These are phyloP conservation scores for Parnassius smintheus DNA, from an alignment of 2,888 invertebrate genomes.

Conservation along the genomic window DNA sequence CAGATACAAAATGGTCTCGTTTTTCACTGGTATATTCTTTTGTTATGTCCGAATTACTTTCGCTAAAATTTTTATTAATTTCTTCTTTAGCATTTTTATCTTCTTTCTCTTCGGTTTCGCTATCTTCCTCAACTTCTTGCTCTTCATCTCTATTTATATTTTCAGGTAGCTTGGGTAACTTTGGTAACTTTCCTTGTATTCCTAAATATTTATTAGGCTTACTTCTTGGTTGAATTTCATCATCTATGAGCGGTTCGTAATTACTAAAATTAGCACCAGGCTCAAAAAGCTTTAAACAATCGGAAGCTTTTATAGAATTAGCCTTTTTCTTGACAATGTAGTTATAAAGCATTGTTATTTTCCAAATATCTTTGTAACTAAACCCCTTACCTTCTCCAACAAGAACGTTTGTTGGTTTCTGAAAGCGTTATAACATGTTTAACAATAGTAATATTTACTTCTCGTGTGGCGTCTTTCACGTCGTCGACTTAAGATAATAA, in stretches of 20 bases:
- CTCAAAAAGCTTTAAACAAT: conserved; percentile 52
- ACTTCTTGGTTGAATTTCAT: conserved; percentile 35
- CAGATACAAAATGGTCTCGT: neutral
- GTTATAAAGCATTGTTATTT: conserved; percentile 59
- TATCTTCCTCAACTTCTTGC: conserved; percentile 22
- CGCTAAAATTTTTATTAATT: conserved; percentile 4
- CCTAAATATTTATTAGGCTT: conserved; percentile 49
- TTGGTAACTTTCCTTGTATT: conserved; percentile 2
- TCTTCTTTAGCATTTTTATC: conserved; percentile 3
- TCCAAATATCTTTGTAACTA: conserved; percentile 46
- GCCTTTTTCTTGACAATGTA: conserved; percentile 41
- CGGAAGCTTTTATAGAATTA: conserved; percentile 32
- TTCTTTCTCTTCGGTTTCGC: conserved; percentile 6
- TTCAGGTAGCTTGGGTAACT: neutral
- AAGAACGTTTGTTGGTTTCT: conserved; percentile 20
- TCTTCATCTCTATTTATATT: conserved; percentile 18
- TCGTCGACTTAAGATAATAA: too few relatives aligned
- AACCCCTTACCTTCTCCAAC: conserved; percentile 35
- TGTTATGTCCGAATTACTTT: neutral
- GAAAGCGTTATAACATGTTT: neutral
- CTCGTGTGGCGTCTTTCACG: too few relatives aligned
- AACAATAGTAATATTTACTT: too few relatives aligned
- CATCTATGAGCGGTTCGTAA: conserved; percentile 24
- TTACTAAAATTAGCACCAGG: conserved; percentile 39
- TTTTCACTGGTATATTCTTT: neutral